phyloP scores from a whole-genome alignment of 2,888 invertebrate genomes.

The Mesochorus sp. region DNA sequence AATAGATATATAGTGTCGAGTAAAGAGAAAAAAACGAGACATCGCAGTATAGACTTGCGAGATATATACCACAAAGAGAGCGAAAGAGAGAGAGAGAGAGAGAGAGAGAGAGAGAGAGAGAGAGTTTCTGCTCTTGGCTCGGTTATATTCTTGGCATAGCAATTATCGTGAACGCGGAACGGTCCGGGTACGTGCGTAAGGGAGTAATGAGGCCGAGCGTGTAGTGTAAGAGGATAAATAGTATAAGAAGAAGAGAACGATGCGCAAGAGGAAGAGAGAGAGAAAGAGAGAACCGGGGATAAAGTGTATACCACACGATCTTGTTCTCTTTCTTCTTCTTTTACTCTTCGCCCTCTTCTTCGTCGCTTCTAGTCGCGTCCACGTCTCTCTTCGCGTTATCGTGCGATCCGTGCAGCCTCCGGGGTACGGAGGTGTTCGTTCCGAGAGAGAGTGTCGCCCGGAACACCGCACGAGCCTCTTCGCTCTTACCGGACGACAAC shows the following conservation, averaged over 20 bases:
- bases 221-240: slow-evolving; percentile 61
- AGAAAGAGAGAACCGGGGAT: slow-evolving; percentile 36
- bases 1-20: neutral
- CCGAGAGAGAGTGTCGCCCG: slow-evolving; percentile 49
- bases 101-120: slow-evolving; percentile 16
- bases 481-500: slow-evolving; percentile 22
- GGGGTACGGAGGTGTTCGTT: slow-evolving; percentile 49
- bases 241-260: slow-evolving; percentile 43
- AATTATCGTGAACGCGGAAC: slow-evolving; percentile 62
- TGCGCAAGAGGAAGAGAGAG: slow-evolving; percentile 29
- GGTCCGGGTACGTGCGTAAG: slow-evolving; percentile 63
- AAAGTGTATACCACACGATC: slow-evolving; percentile 35
- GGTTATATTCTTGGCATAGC: slow-evolving; percentile 54
- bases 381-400: slow-evolving; percentile 51
- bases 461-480: slow-evolving; percentile 39
- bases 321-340: slow-evolving; percentile 48
- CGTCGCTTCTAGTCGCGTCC: slow-evolving; percentile 32
- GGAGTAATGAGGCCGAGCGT: slow-evolving; percentile 64
- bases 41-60: slow-evolving; percentile 2
- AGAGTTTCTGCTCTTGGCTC: slow-evolving; percentile 20
- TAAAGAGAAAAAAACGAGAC: neutral
- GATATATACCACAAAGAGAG: slow-evolving; percentile 6
- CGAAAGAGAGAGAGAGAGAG: slow-evolving; percentile 9
- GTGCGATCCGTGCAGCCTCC: slow-evolving; percentile 46
- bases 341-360: neutral